These are phyloP conservation scores for Limanda limanda DNA, from an alignment of 2,113 vertebrate species.

Conservation along the genomic window DNA sequence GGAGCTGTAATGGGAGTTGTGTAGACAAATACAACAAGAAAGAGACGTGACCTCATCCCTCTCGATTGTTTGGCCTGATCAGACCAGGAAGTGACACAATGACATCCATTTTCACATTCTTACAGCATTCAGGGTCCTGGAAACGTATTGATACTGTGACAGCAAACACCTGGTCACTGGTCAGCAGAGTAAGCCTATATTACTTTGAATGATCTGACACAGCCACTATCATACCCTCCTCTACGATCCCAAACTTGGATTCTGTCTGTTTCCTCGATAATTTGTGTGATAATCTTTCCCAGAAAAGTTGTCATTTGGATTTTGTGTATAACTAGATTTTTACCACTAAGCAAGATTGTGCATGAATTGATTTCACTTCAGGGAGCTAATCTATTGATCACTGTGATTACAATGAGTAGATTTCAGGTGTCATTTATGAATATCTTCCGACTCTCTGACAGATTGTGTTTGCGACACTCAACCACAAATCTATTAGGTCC, in stretches of 20 bases:
- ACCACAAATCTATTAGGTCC: background rate
- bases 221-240: background rate
- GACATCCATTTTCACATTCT: background rate
- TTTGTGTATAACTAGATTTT: no score
- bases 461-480: background rate
- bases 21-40: conserved; percentile 33
- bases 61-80: conserved; percentile 13
- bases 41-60: conserved; percentile 47
- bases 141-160: background rate
- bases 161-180: background rate
- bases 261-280: background rate
- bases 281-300: background rate
- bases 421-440: no score
- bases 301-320: no score
- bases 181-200: background rate
- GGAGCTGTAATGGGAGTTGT: conserved; percentile 32
- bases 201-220: background rate
- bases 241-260: background rate
- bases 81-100: conserved; percentile 4
- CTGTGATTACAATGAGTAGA: no score
- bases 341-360: no score
- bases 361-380: no score
- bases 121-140: background rate
- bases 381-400: no score
- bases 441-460: no score